Percentiles rank a stretch among this genome's conserved stretches.
Evolutionary conservation across 2,888 invertebrate species (phyloP).

Genomic region (Horisme vitalbata): DNA sequence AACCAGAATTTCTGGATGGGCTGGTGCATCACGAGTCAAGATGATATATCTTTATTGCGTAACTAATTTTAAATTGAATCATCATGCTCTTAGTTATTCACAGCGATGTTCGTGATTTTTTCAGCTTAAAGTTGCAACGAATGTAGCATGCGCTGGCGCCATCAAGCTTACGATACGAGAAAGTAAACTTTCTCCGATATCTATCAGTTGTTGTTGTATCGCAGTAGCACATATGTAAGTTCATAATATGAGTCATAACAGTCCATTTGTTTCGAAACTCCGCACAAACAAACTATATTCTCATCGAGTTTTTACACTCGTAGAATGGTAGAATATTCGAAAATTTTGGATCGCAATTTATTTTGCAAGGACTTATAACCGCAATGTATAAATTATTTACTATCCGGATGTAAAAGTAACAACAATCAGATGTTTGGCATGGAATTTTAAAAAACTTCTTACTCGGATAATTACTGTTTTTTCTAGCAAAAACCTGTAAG

Average conservation of each 20-base stretch:
- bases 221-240: conserved; percentile 27
- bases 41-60: conserved; percentile 26
- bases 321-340: no score
- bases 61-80: conserved; percentile 28
- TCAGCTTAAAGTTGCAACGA: conserved; percentile 32
- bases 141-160: conserved; percentile 39
- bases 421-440: no score
- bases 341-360: no score
- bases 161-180: conserved; percentile 55
- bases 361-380: no score
- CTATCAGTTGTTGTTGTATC: conserved; percentile 37
- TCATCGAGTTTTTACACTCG: not conserved
- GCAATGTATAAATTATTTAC: no score
- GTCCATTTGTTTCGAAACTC: conserved; percentile 27
- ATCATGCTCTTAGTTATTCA: conserved; percentile 7
- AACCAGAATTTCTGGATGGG: conserved; percentile 32
- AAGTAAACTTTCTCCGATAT: conserved; percentile 67
- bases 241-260: conserved; percentile 24
- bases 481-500: not conserved
- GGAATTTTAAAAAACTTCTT: no score
- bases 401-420: no score
- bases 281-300: not conserved
- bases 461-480: no score
- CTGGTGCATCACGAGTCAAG: conserved; percentile 17
- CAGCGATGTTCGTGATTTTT: conserved; percentile 17